Evolutionary conservation across 2,113 vertebrate genomes (phyloP), one percentile per base, ranked within the genome.

Genomic region (Octodon degus): DNA sequence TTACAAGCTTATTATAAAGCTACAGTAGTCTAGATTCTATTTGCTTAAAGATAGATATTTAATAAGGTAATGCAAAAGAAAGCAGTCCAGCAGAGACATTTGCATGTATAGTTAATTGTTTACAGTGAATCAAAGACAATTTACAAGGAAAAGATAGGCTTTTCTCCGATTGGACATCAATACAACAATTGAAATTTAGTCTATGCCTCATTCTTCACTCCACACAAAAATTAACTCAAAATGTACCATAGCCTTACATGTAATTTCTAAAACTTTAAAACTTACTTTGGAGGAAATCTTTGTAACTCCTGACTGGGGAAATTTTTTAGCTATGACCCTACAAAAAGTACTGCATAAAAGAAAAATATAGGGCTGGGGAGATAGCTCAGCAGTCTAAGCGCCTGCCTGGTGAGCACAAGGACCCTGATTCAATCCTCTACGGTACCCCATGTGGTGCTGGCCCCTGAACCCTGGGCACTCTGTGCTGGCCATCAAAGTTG

Each of bases 181-280:
- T 24, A 84, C 40, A 86, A 58, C 27, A 86, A 58, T 27, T 37
- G 3, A 82, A 67, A 27, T 93, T 91, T 17, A 84, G 32, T 53
- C 14, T 43, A 55, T 94, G 62, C 2, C 27, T 79, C 37, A 53
- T 16, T 63, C 4, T 27, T 79, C 37, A 79, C 76, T 32, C 16
- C 27, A 19, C 19, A 79, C 74, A 79, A 79, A 79, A 53, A 32
- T 79, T 79, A 79, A 79, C 47, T 79, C 25, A 94, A 95, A 95
- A 82, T 50, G 11, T 50, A 79, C 62, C 53, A 77, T 60, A 77
- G 11, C 32, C 14, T 5, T 82, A 89, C 84, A 72, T 77, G 67
- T 89, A 92, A 93, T 81, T 89, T 58, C 25, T 89, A 86, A 81
- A 95, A 65, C 70, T 79, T 34, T 63, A 91, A 89, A 81, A 94